phyloP scores from a whole-genome alignment of 2,797 vertebrate genomes.

The Botia kubotai region DNA sequence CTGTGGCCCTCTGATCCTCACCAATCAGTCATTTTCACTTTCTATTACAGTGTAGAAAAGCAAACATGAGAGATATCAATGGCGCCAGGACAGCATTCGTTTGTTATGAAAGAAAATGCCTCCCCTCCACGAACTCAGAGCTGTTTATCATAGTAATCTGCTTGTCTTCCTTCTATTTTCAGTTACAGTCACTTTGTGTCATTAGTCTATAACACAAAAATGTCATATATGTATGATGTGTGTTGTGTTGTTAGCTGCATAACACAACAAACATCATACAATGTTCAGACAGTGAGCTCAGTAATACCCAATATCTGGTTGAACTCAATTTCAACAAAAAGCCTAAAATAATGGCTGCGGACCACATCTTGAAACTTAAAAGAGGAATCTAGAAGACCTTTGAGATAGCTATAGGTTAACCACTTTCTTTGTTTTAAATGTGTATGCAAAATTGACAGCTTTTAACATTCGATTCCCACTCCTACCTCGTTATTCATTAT shows the following conservation, averaged over 20 bases:
- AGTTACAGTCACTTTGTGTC: background rate
- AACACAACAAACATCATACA: background rate
- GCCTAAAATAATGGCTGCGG: too few species aligned
- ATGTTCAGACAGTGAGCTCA: background rate
- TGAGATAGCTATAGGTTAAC: background rate
- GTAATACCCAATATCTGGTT: background rate
- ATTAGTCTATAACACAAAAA: conserved; percentile 4
- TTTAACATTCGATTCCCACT: background rate
- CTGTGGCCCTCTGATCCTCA: background rate
- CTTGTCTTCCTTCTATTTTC: background rate
- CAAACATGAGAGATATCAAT: conserved; percentile 62
- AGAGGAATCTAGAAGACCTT: background rate
- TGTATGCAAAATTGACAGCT: background rate
- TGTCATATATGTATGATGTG: background rate
- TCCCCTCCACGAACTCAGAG: background rate
- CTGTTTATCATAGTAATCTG: background rate
- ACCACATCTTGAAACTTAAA: background rate
- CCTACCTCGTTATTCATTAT: background rate
- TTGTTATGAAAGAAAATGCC: conserved; percentile 45
- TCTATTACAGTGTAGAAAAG: conserved; percentile 60
- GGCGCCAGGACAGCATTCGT: conserved; percentile 24
- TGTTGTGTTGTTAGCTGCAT: background rate
- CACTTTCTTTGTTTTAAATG: background rate
- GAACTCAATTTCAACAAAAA: too few species aligned
- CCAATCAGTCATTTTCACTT: conserved; percentile 49